Evolutionary conservation across 2,797 vertebrate species (phyloP).

Genomic region (Distichodus sexfasciatus): DNA sequence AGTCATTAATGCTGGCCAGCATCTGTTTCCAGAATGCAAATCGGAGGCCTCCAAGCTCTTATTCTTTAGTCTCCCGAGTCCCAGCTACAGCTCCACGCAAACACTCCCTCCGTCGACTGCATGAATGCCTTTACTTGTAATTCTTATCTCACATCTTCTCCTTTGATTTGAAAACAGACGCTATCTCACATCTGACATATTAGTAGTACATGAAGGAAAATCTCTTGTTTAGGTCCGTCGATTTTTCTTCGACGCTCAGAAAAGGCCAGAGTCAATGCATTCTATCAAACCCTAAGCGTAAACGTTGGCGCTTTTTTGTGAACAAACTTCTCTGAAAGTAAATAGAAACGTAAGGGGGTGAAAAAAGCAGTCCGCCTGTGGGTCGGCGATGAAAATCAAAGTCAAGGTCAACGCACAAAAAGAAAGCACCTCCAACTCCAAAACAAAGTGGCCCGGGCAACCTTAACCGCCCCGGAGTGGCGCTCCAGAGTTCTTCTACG

Average conservation of each 20-base stretch:
- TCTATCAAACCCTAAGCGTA: not conserved
- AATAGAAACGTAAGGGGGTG: slow-evolving; percentile 18
- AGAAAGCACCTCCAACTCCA: slow-evolving; percentile 54
- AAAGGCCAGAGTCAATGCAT: not conserved
- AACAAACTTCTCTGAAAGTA: slow-evolving; percentile 28
- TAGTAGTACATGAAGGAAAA: not conserved
- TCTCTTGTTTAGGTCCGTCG: not conserved
- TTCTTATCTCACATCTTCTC: slow-evolving; percentile 58
- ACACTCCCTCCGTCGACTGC: slow-evolving; percentile 6
- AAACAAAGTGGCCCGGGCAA: slow-evolving; percentile 46
- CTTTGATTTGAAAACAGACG: slow-evolving; percentile 46
- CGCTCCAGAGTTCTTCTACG: slow-evolving; percentile 29
- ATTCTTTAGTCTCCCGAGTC: slow-evolving; percentile 42
- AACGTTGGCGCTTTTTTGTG: slow-evolving; percentile 6
- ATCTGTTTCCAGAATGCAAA: slow-evolving; percentile 75
- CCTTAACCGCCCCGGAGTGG: slow-evolving; percentile 50
- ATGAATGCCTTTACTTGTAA: not conserved
- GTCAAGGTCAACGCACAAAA: slow-evolving; percentile 60
- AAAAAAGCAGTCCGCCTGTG: slow-evolving; percentile 15
- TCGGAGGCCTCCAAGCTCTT: slow-evolving; percentile 59
- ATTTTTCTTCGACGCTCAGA: not conserved
- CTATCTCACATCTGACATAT: slow-evolving; percentile 3
- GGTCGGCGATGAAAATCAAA: slow-evolving; percentile 45
- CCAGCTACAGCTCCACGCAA: not conserved
- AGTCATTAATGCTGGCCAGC: slow-evolving; percentile 74